Conservation (phyloP, 2,797 vertebrate genomes). For the Sebastes matsubarae region DNA sequence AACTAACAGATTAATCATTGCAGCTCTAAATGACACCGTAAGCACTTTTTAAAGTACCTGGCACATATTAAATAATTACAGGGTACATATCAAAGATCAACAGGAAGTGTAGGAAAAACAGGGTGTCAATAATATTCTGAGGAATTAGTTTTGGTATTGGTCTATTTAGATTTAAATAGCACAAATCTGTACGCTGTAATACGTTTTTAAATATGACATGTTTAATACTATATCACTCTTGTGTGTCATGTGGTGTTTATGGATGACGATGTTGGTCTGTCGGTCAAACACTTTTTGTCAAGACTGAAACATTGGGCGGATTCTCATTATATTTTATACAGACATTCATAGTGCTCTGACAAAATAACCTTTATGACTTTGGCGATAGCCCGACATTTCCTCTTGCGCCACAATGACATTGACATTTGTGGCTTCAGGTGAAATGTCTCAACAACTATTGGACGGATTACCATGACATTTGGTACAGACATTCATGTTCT, state of each 20-base stretch:
- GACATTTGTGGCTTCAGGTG: no score
- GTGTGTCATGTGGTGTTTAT: neutral
- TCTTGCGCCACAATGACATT: no score
- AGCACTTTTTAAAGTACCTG: neutral
- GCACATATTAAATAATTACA: neutral
- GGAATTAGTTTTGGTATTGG: neutral
- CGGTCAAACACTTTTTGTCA: neutral
- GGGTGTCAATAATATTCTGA: neutral
- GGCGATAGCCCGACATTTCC: no score
- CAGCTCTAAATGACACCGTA: no score
- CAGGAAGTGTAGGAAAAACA: neutral
- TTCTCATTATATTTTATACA: neutral
- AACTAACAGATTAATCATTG: no score
- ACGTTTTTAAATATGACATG: neutral
- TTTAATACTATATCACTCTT: neutral
- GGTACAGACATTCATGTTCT: neutral
- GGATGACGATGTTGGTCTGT: neutral
- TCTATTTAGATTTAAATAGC: neutral
- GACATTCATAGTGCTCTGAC: no score
- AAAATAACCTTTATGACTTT: no score
- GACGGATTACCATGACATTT: neutral
- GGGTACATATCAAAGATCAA: neutral
- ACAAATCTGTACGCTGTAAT: neutral
- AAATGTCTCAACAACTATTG: no score
- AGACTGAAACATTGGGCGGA: neutral